These are phyloP conservation scores for Troides aeacus DNA, from an alignment of 2,888 invertebrate genomes.

Conservation along the genomic window DNA sequence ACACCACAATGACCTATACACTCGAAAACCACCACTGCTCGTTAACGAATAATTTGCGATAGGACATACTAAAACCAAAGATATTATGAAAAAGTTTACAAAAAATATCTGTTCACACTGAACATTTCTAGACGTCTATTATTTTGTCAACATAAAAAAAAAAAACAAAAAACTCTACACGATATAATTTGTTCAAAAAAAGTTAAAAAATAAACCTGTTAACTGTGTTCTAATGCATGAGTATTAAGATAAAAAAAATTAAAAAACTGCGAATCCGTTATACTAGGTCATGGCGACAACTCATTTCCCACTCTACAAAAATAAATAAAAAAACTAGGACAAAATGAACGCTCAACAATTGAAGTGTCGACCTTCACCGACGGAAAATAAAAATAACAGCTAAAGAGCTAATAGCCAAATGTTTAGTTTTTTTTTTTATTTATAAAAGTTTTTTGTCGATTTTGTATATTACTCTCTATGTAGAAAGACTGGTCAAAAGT, in stretches of 20 bases:
- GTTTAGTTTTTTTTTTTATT: background rate
- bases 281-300: conserved; percentile 20
- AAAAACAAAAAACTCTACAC: background rate
- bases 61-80: background rate
- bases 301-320: conserved; percentile 21
- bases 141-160: background rate
- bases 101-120: background rate
- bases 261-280: conserved; percentile 4
- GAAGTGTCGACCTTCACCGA: conserved; percentile 13
- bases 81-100: background rate
- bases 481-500: too few relatives aligned
- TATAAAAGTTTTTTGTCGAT: too few relatives aligned
- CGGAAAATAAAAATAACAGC: conserved; percentile 16
- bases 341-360: conserved; percentile 19
- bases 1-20: conserved; percentile 45
- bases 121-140: background rate
- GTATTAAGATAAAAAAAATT: background rate
- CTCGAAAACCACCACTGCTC: conserved; percentile 27
- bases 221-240: background rate
- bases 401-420: background rate
- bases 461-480: too few relatives aligned
- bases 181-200: too few relatives aligned
- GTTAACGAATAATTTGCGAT: conserved; percentile 16
- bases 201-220: background rate
- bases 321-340: conserved; percentile 19